Base-by-base conservation (phyloP, 2,113 vertebrate genomes). In the Gambusia holbrooki region DNA sequence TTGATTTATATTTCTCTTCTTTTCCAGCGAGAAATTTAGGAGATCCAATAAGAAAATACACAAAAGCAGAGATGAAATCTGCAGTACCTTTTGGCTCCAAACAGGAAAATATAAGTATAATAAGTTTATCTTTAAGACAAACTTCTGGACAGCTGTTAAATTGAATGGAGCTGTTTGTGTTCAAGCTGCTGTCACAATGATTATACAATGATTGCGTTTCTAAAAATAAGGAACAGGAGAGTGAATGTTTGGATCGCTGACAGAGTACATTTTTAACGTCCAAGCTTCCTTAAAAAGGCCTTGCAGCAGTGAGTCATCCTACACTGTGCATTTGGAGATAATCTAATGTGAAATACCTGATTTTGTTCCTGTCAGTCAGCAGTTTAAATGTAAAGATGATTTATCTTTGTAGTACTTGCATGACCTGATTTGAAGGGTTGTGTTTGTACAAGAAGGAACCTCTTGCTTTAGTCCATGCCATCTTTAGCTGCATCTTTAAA, bases 171-270 rank as follows among this genome's bases (percentile, higher is more conserved):
- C 1, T 0, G 58, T 72, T 71, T 2, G n/a, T 15, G 28, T 73
- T 76, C 66, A 25, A 69, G 76, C 32, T 66, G 29, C 28, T 69
- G 51, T 73, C 13, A 6, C 32, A n/a, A 82, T 28, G 4, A 76
- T 89, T 76, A 64, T 72, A 65, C 72, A 62, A 35, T 71, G 73
- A 77, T 86, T 64, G 33, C 33, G 5, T 58, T 77, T 84, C 88
- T 88, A 88, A 90, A 89, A 91, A 87, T 90, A 84, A 71, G 37
- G n/a, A n/a, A 30, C 17, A 67, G 54, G 70, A 75, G 62, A 67
- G 71, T 58, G 69, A 17, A 65, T 77, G 69, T 76, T 84, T 84
- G 54, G 67, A 78, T 73, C 62, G 82, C 87, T 79, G 81, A 80
- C 79, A 75, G 25, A 71, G 71, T 81, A 77, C 40, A 2, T 79